phyloP scores from a whole-genome alignment of 2,113 vertebrate species.

The Psittacula cyanocephala region DNA sequence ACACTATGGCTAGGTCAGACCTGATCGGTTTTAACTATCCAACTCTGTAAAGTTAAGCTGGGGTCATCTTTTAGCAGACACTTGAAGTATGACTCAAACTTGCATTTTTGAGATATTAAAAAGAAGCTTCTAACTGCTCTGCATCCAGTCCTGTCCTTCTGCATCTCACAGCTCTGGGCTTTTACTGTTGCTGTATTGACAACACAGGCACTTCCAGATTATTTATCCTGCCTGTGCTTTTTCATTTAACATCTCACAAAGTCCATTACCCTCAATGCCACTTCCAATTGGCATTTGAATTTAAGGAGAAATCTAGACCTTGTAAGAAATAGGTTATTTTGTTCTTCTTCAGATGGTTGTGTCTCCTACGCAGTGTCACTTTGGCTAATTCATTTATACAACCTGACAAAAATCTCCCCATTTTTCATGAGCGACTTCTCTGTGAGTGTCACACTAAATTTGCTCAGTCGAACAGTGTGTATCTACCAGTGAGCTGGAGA shows the following conservation, averaged over 20 bases:
- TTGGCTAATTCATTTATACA: constrained; percentile 64
- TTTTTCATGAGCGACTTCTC: not conserved
- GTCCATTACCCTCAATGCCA: constrained; percentile 53
- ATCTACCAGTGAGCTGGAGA: not conserved
- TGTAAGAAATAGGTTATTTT: constrained; percentile 57
- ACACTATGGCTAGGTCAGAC: not conserved
- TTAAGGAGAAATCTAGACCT: constrained; percentile 58
- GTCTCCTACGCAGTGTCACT: constrained; percentile 45
- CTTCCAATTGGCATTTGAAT: constrained; percentile 43
- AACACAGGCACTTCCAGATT: not conserved
- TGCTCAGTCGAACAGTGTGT: not conserved
- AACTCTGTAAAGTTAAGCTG: not conserved
- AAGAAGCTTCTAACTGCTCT: not conserved
- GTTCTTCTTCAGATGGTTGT: constrained; percentile 43
- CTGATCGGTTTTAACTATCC: not conserved
- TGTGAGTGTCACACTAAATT: constrained; percentile 52
- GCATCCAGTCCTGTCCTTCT: not conserved
- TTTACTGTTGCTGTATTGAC: not conserved
- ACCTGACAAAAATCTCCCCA: constrained; percentile 51
- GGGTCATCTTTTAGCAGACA: not conserved
- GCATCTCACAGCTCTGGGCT: not conserved
- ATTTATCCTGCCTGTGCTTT: constrained; percentile 21
- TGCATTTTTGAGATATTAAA: not conserved
- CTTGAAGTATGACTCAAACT: not conserved
- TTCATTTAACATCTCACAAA: constrained; percentile 51